Base-by-base conservation (phyloP, 1,140 invertebrate genomes). In the Lineus longissimus region DNA sequence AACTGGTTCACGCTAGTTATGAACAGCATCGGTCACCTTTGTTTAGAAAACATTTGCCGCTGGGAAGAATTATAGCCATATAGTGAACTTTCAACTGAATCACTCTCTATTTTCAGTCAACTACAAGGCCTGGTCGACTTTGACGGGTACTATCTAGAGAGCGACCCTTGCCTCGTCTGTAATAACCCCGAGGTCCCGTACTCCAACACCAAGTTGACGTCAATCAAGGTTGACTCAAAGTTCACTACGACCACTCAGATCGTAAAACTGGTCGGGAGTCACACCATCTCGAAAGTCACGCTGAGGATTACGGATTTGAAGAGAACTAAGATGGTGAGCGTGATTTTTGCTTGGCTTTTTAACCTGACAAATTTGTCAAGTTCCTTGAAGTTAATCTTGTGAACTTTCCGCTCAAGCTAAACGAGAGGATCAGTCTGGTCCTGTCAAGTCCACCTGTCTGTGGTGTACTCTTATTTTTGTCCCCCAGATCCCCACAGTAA, bases 231-330 rank as follows among this genome's bases (percentile, higher is more conserved):
- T 41, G 96, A 98, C 83, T 95, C 94, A 0, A 94, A 97, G 84
- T 99, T 95, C 77, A 98, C 95, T 0, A 97, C 95, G 0, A 97
- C 92, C 1, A 97, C 94, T 2, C 95, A 97, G 83, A 96, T 98
- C 57, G 93, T 98, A 1, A 98, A 98, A 83, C 83, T 99, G 54
- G 88, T 95, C 31, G 92, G 92, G 55, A 80, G 93, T 76, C 93
- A 98, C 75, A 95, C 91, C 58, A 96, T 98, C 58, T 95, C 93
- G 71, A 92, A 94, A 72, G 93, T 99, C 59, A 91, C 90, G 6
- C 85, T 98, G 15, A 87, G 94, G 47, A 94, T 98, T 69, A 92
- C 90, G 17, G 96, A 99, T 82, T 83, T 98, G 41, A 98, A 98
- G 79, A 87, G 94, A 66, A 93, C 92, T 13, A 97, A 98, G 84